phyloP scores from a whole-genome alignment of 92 coral and sea anemone genomes.

The Muricea muricata region DNA sequence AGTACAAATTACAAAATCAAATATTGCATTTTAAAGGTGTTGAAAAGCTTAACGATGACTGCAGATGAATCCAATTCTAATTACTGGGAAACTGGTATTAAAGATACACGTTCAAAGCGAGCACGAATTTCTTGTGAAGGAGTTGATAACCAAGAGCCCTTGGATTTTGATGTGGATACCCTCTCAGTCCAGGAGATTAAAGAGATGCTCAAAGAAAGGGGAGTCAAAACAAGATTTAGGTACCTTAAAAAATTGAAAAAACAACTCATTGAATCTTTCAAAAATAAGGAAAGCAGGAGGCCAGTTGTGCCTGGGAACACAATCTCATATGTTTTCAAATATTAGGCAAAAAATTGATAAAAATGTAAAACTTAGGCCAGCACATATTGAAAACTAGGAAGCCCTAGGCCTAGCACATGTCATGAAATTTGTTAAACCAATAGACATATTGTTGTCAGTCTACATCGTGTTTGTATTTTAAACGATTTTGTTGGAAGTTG shows the following conservation, averaged over 20 bases:
- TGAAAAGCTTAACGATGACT: slow-evolving; percentile 46
- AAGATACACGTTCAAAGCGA: slow-evolving; percentile 24
- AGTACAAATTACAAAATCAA: neutral
- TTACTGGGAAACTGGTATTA: slow-evolving; percentile 21
- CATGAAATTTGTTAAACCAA: too few species aligned
- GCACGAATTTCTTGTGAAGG: slow-evolving; percentile 14
- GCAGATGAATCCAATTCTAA: slow-evolving; percentile 27
- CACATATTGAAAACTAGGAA: too few species aligned
- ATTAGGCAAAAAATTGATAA: too few species aligned
- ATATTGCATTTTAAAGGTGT: slow-evolving; percentile 10
- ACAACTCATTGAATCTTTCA: neutral
- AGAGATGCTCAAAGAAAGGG: neutral
- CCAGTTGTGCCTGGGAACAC: too few species aligned
- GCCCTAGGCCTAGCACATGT: too few species aligned
- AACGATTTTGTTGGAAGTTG: too few species aligned
- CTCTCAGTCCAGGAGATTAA: neutral
- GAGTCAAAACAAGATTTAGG: neutral
- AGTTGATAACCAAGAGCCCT: neutral
- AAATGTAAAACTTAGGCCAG: too few species aligned
- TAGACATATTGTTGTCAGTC: too few species aligned
- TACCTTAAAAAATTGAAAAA: neutral
- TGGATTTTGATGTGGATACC: neutral
- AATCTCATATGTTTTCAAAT: neutral
- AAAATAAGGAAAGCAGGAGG: neutral
- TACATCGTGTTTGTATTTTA: too few species aligned